Conservation (phyloP, 2,888 invertebrate species). For the Xanthorhoe designata region DNA sequence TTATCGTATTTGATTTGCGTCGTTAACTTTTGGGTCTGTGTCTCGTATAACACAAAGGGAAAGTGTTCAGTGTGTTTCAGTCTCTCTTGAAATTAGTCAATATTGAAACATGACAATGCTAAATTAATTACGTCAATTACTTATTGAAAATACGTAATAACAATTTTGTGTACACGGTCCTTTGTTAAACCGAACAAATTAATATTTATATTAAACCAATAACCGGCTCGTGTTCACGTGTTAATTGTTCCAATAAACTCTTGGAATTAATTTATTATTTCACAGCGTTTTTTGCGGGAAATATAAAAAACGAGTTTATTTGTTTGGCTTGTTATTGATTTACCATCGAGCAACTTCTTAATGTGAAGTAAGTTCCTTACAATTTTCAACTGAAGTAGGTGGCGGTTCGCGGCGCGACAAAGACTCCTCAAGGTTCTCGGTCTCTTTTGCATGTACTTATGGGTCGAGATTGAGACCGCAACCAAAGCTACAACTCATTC, state of each 20-base stretch:
- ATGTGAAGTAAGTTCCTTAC: background rate
- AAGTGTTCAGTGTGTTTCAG: background rate
- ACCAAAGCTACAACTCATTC: too few relatives aligned
- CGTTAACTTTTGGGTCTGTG: background rate
- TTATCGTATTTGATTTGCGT: background rate
- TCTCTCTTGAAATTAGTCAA: background rate
- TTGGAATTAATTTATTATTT: background rate
- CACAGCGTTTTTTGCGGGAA: background rate
- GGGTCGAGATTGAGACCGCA: too few relatives aligned
- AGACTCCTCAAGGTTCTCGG: too few relatives aligned
- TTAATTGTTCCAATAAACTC: background rate
- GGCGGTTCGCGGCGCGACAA: too few relatives aligned
- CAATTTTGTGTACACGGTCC: background rate
- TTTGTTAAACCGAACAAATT: background rate
- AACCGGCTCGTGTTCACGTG: background rate
- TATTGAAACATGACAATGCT: background rate
- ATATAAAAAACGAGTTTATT: background rate
- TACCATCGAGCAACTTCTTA: background rate
- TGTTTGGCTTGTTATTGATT: background rate
- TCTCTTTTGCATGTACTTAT: too few relatives aligned
- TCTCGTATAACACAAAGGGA: background rate
- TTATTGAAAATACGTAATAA: background rate
- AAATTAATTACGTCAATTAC: background rate
- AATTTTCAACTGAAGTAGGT: background rate
- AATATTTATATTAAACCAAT: background rate